Conservation (phyloP, 2,888 invertebrate genomes). For the Clusia tigrina region DNA sequence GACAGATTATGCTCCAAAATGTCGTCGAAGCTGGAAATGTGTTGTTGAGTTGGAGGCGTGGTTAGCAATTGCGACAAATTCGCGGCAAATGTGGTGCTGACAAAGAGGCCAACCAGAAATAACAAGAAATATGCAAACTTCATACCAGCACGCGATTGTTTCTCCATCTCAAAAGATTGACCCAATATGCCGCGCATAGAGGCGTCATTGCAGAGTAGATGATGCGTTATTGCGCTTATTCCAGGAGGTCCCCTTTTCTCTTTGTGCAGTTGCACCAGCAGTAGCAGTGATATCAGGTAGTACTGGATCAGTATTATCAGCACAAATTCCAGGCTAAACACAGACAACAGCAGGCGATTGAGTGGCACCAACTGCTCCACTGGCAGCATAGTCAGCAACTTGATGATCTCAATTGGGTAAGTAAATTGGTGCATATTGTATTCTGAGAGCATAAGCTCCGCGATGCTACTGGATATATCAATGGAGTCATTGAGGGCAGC, state of each 20-base stretch:
- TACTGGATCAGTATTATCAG: no score
- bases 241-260: no score
- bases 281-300: conserved; percentile 13
- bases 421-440: conserved; percentile 27
- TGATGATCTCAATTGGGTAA: conserved; percentile 35
- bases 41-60: conserved; percentile 34
- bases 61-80: conserved; percentile 43
- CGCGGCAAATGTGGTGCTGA: conserved; percentile 41
- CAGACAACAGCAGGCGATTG: conserved; percentile 24
- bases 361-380: conserved; percentile 34
- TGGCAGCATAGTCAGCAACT: conserved; percentile 46
- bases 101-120: conserved; percentile 38
- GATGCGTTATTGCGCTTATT: conserved; percentile 10
- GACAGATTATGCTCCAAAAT: conserved; percentile 34
- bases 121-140: conserved; percentile 34
- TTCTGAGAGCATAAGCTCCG: conserved; percentile 13
- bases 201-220: conserved; percentile 32
- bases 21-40: conserved; percentile 40
- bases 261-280: neutral
- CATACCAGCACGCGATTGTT: conserved; percentile 15
- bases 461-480: conserved; percentile 33
- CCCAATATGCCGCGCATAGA: conserved; percentile 43
- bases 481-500: conserved; percentile 26
- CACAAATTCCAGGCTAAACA: conserved; percentile 31
- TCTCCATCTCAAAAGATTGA: conserved; percentile 42